Percentiles rank a stretch among this genome's conserved stretches.
phyloP scores from a whole-genome alignment of 2,797 vertebrate genomes.

The Avahi laniger region DNA sequence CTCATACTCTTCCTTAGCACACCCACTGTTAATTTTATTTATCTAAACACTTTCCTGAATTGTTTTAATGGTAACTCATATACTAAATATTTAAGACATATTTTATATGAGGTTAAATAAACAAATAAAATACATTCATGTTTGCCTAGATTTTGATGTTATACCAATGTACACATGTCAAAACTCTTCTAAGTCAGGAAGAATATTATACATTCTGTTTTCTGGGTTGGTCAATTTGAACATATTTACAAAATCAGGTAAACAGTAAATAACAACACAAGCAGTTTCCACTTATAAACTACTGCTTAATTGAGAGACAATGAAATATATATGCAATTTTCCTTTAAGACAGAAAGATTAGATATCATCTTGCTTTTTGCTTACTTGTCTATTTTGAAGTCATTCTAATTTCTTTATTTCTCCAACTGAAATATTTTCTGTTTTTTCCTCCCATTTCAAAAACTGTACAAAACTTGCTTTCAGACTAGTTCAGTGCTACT shows the following conservation, averaged over 20 bases:
- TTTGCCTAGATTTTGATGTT: constrained; percentile 8
- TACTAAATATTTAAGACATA: not conserved
- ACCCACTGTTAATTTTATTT: constrained; percentile 6
- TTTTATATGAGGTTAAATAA: not conserved
- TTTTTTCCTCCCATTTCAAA: constrained; percentile 5
- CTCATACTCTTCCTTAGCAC: not conserved
- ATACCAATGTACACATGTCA: not conserved
- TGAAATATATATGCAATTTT: not conserved
- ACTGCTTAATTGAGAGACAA: constrained; percentile 16
- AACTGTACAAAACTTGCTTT: constrained; percentile 3
- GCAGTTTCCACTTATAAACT: not conserved
- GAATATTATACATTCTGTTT: not conserved
- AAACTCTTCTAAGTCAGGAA: constrained; percentile 36
- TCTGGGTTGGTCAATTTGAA: not conserved
- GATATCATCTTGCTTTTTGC: constrained; percentile 2
- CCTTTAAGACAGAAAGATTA: not conserved
- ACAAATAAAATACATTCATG: not conserved
- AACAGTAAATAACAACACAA: not conserved
- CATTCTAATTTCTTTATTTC: constrained; percentile 36
- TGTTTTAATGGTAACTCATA: constrained; percentile 36
- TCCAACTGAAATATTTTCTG: not conserved
- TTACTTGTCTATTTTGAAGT: constrained; percentile 26
- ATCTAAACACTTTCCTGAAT: constrained; percentile 34
- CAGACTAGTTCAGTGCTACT: not conserved
- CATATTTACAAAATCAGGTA: not conserved